Percentiles rank a stretch among this genome's conserved stretches.
Evolutionary conservation across 1,140 invertebrate genomes (phyloP).

Genomic region (Nomia melanderi): DNA sequence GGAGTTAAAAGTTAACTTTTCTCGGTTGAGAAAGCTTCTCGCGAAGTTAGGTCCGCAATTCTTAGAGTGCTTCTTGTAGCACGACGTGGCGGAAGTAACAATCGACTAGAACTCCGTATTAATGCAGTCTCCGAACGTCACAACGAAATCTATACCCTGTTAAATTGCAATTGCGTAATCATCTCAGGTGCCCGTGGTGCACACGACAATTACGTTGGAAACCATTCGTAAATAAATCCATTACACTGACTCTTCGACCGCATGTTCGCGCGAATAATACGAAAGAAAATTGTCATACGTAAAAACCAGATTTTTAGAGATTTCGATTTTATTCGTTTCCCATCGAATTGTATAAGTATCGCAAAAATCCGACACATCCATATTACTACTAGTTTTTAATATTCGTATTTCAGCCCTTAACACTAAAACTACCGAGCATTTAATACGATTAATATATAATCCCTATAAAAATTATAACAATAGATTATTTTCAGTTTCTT

Average conservation of each 20-base stretch:
- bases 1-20: not conserved
- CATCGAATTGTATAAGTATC: too few relatives aligned
- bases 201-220: slow-evolving; percentile 25
- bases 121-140: slow-evolving; percentile 41
- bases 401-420: too few relatives aligned
- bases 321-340: not conserved
- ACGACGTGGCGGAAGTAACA: slow-evolving; percentile 48
- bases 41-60: not conserved
- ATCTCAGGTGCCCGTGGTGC: slow-evolving; percentile 46
- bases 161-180: slow-evolving; percentile 61
- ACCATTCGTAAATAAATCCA: slow-evolving; percentile 42
- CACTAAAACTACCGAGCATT: too few relatives aligned
- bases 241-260: slow-evolving; percentile 9
- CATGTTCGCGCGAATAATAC: not conserved
- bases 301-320: not conserved
- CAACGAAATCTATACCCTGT: slow-evolving; percentile 37
- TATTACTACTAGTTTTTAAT: too few relatives aligned
- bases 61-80: slow-evolving; percentile 31
- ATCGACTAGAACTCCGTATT: slow-evolving; percentile 52
- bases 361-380: too few relatives aligned
- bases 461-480: too few relatives aligned
- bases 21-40: not conserved
- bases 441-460: too few relatives aligned
- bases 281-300: not conserved
- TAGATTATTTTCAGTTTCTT: too few relatives aligned